phyloP scores from a whole-genome alignment of 2,888 invertebrate genomes.

The Lumbricus terrestris region DNA sequence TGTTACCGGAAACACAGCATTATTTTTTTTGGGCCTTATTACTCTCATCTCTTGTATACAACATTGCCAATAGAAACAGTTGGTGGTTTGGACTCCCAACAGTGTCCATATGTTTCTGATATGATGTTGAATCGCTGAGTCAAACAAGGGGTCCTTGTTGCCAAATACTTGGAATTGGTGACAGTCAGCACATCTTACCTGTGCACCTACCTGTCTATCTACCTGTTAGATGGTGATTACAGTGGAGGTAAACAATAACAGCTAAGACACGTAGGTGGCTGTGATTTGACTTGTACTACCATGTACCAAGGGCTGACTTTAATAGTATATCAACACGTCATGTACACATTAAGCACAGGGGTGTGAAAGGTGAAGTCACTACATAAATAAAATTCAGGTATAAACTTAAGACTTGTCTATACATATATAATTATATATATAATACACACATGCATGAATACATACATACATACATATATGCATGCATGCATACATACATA shows the following conservation, averaged over 20 bases:
- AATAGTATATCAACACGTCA: too few relatives aligned
- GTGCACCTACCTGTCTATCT: background rate
- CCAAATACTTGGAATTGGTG: background rate
- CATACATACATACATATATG: background rate
- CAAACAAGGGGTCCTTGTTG: background rate
- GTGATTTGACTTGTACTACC: slow-evolving; percentile 3
- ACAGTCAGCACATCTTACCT: background rate
- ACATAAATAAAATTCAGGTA: too few relatives aligned
- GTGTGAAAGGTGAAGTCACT: background rate
- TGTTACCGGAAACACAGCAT: too few relatives aligned
- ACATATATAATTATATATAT: too few relatives aligned
- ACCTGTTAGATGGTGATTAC: background rate
- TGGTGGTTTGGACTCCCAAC: background rate
- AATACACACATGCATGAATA: background rate
- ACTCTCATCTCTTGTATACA: background rate
- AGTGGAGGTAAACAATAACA: background rate
- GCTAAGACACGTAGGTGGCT: background rate
- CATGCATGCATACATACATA: too few relatives aligned
- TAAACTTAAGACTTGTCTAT: too few relatives aligned
- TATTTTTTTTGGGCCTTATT: too few relatives aligned
- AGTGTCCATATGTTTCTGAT: background rate
- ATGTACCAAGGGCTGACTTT: background rate
- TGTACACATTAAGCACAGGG: too few relatives aligned
- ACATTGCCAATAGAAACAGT: background rate
- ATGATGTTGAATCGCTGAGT: background rate